Evolutionary conservation across 2,797 vertebrate species (phyloP).

Genomic region (Hypotaenidia philippensis): DNA sequence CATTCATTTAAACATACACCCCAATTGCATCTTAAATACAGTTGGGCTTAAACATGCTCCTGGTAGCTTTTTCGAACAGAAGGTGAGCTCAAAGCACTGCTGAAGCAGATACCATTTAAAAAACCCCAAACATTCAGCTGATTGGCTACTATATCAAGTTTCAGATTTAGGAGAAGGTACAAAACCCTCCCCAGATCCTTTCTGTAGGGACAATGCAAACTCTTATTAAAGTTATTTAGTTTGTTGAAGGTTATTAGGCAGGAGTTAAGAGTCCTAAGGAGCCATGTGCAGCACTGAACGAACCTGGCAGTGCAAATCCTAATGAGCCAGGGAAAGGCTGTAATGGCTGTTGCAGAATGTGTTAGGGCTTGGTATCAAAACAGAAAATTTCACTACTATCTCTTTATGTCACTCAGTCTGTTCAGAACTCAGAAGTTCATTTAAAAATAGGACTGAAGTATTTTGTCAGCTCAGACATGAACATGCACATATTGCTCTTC

Average conservation of each 20-base stretch:
- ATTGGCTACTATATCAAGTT: neutral
- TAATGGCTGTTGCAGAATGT: neutral
- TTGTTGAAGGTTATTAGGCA: neutral
- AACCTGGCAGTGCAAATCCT: neutral
- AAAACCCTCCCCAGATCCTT: neutral
- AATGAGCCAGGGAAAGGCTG: neutral
- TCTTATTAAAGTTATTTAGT: neutral
- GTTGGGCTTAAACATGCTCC: neutral
- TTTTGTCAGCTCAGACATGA: neutral
- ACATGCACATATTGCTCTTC: neutral
- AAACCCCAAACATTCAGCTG: neutral
- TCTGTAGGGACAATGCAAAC: neutral
- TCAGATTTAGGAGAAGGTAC: neutral
- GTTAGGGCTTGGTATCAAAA: neutral
- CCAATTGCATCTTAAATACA: neutral
- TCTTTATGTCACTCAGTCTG: neutral
- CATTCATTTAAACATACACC: neutral
- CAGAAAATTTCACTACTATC: neutral
- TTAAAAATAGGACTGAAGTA: slow-evolving; percentile 21
- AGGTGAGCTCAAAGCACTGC: neutral
- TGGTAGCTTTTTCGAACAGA: neutral
- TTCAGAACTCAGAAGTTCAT: neutral
- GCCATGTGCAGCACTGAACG: neutral
- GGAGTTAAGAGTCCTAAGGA: neutral
- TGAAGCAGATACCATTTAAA: neutral